phyloP scores from a whole-genome alignment of 2,888 invertebrate genomes.

The Phortica magna region DNA sequence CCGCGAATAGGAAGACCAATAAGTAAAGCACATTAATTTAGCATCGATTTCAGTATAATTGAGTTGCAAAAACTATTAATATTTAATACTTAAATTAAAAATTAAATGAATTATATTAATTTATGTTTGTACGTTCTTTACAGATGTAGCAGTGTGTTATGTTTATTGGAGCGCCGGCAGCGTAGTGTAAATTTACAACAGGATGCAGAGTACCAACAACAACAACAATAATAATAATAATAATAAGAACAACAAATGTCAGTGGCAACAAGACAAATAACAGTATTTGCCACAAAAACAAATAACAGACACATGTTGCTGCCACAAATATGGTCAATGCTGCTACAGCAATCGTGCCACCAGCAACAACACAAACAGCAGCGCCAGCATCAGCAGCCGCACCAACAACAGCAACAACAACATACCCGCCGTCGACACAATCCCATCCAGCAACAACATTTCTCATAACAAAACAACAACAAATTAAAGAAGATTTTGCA shows the following conservation, averaged over 20 bases:
- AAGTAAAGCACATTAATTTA: no score
- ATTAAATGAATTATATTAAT: no score
- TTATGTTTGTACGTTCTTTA: no score
- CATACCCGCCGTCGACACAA: conserved; percentile 9
- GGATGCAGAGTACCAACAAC: conserved; percentile 13
- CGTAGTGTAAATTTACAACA: no score
- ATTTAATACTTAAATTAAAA: no score
- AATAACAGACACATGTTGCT: conserved; percentile 63
- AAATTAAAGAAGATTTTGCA: conserved; percentile 38
- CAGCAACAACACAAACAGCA: conserved; percentile 62
- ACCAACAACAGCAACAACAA: conserved; percentile 78
- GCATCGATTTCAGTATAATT: no score
- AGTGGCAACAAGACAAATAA: conserved; percentile 52
- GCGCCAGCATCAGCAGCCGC: conserved; percentile 77
- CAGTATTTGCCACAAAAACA: conserved; percentile 40
- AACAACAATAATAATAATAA: conserved; percentile 3
- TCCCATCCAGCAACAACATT: conserved; percentile 51
- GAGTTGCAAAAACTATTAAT: no score
- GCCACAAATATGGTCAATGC: conserved; percentile 71
- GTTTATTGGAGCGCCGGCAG: no score
- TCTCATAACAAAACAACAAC: conserved; percentile 58
- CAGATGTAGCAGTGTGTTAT: no score
- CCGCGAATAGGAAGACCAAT: no score
- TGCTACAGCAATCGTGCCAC: conserved; percentile 58
- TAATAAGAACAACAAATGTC: conserved; percentile 32